Base-by-base conservation (phyloP, 2,797 vertebrate species). In the Falco berigora region DNA sequence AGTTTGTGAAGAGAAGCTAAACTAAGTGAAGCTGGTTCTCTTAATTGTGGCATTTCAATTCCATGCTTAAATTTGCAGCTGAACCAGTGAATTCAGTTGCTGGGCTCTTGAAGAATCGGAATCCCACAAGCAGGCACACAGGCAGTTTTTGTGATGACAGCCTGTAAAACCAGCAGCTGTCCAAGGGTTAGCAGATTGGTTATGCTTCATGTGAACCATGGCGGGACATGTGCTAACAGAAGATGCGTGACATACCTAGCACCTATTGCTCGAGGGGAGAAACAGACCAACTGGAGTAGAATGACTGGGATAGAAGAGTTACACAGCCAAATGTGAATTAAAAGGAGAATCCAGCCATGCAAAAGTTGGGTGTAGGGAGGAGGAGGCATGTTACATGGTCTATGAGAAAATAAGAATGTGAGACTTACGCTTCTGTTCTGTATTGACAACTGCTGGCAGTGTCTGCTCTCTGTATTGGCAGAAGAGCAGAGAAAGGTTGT, bases 111-210 rank as follows among this genome's bases (percentile, higher is more conserved):
- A 36, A 82, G 63, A 62, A 42, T 27, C 15, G 20, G 34, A 62
- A 13, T 46, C 73, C 79, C 49, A 5, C 47, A 8, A 18, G 77
- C 36, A 86, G 86, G 67, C 76, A 67, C 74, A 92, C 71, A 95
- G 80, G 40, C 93, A 87, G 63, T 5, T 91, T 95, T 94, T 94
- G 92, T 95, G 96, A n/a, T 94, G 95, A 46, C 94, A 97, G 93
- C 74, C 71, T 96, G 88, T 71, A 76, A 87, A 84, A 63, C 55
- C 92, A 94, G 95, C 96, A 96, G 96, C 95, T 97, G 96, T 49
- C 63, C 92, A 90, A 86, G 96, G 80, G 83, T 94, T 85, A 91
- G 88, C 47, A 82, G 52, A 46, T 85, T 89, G 94, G 83, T 68
- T 89, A 36, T 88, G 90, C 86, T 76, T 58, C 56, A 4, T 42